Evolutionary conservation across 2,113 vertebrate species (phyloP), one percentile per base, ranked within the genome.

Genomic region (Hippoglossus stenolepis): DNA sequence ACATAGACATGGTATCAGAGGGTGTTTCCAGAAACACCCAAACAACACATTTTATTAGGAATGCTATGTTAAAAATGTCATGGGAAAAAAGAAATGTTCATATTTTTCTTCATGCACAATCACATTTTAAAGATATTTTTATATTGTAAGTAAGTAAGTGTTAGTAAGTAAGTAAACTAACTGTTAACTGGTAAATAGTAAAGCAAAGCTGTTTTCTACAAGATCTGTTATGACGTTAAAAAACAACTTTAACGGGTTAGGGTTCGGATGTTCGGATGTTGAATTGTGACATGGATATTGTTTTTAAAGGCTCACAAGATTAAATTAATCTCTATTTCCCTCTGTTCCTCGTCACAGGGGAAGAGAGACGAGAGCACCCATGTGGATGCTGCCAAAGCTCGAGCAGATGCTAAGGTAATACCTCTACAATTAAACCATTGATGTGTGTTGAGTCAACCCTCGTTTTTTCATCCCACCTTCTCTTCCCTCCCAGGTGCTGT

Each of bases 351-450:
- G 43, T 70, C 45, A 61, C 79, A 96, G 93, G 94, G 95, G 4
- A 95, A 94, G 91, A 93, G 91, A 91, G 95, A 95, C 24, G 94
- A 96, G 81, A 95, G 84, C 86, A 86, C 89, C 6, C 89, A 70
- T 61, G 93, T 93, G 56, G 93, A 96, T 35, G 31, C 89, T 51
- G 91, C 93, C 4, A 94, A 96, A 78, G 93, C 95, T 56, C 95
- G 94, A 93, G 92, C 90, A 18, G 95, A 96, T 38, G 96, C 95
- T 1, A 93, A 95, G 94, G 95, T 96, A 70, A 21, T 0, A 12
- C 58, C 12, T 57, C 3, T 20, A 8, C 4, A 0, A 26, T 35
- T 45, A 7, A 51, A 59, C 49, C 4, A n/a, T 31, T 23, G 24
- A 35, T 45, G 6, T 21, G 31, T 45, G 5, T 40, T 13, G 21